phyloP scores from a whole-genome alignment of 2,113 vertebrate genomes.

The Salvelinus alpinus region DNA sequence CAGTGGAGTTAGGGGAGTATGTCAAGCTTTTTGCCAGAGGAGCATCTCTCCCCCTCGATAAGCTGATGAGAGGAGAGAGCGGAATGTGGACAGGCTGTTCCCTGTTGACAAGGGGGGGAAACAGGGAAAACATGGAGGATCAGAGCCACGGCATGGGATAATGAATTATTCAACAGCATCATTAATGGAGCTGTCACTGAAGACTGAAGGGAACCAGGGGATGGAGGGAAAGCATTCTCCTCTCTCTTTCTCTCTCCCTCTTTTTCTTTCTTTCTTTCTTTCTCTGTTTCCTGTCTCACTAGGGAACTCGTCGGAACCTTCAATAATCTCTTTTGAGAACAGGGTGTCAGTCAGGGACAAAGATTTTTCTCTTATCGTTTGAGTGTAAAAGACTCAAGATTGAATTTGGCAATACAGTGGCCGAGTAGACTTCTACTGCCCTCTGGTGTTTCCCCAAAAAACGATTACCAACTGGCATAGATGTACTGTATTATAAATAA shows the following conservation, averaged over 20 bases:
- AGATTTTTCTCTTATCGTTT: too few relatives aligned
- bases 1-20: background rate
- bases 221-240: background rate
- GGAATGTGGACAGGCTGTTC: constrained; percentile 51
- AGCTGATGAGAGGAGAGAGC: background rate
- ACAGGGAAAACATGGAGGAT: constrained; percentile 30
- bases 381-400: too few relatives aligned
- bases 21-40: constrained; percentile 7
- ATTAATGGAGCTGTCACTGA: constrained; percentile 40
- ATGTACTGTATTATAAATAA: too few relatives aligned
- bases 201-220: constrained; percentile 24
- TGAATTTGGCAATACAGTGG: too few relatives aligned
- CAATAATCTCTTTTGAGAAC: too few relatives aligned
- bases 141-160: constrained; percentile 25
- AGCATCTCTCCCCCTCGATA: background rate
- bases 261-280: background rate
- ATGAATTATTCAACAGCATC: constrained; percentile 45
- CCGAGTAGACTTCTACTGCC: constrained; percentile 40
- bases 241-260: background rate
- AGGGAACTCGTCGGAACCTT: too few relatives aligned
- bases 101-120: constrained; percentile 45
- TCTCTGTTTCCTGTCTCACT: background rate
- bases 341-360: too few relatives aligned
- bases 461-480: background rate
- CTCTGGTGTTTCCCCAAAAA: constrained; percentile 32